Evolutionary conservation across 2,797 vertebrate species (phyloP).

Genomic region (Acipenser oxyrinchus): DNA sequence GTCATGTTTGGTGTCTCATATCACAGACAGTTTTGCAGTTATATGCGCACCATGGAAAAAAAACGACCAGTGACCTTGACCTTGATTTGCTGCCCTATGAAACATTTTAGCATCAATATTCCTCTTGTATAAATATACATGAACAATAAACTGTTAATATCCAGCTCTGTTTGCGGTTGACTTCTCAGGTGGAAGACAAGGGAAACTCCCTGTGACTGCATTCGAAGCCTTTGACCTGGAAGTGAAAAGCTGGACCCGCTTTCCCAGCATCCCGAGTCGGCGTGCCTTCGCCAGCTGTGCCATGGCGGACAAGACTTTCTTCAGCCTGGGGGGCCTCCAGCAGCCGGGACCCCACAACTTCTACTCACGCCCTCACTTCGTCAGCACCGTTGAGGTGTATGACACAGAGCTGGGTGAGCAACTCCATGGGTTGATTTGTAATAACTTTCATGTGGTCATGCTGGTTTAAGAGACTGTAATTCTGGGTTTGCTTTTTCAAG

Average conservation of each 20-base stretch:
- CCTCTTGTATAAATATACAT: too few relatives aligned
- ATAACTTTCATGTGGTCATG: too few relatives aligned
- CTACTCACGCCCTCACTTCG: slow-evolving; percentile 94
- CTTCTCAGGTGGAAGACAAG: slow-evolving; percentile 83
- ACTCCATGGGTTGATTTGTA: not conserved
- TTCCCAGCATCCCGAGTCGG: slow-evolving; percentile 84
- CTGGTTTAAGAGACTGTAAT: too few relatives aligned
- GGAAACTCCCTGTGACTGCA: slow-evolving; percentile 89
- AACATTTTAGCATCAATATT: too few relatives aligned
- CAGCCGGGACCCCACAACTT: slow-evolving; percentile 96
- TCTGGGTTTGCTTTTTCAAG: too few relatives aligned
- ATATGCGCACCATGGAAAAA: too few relatives aligned
- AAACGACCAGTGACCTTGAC: too few relatives aligned
- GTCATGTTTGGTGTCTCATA: too few relatives aligned
- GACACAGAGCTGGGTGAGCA: slow-evolving; percentile 78
- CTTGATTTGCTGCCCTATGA: too few relatives aligned
- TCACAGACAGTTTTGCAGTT: too few relatives aligned
- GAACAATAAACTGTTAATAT: too few relatives aligned
- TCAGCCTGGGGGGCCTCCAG: slow-evolving; percentile 91
- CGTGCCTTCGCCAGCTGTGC: slow-evolving; percentile 85
- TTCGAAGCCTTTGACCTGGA: slow-evolving; percentile 93
- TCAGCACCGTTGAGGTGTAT: slow-evolving; percentile 93
- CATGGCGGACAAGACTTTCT: slow-evolving; percentile 67
- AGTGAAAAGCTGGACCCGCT: slow-evolving; percentile 81
- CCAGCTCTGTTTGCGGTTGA: slow-evolving; percentile 9